Base-by-base conservation (phyloP, 2,888 invertebrate genomes). In the Dendrolimus houi region DNA sequence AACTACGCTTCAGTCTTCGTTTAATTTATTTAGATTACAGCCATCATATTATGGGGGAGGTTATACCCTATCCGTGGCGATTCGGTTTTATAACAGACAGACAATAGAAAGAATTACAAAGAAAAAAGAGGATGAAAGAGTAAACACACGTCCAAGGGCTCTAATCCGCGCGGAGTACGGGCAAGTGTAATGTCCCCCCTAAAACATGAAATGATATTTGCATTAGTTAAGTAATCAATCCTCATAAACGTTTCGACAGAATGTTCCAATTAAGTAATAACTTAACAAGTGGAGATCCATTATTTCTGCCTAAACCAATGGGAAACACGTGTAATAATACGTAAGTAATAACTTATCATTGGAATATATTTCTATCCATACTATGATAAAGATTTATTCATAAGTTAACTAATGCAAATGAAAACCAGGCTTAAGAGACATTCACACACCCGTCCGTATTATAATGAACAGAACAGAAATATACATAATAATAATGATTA, bases 1-100 rank as follows among this genome's bases (percentile, higher is more conserved):
- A 86, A 77, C 87, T 88, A 88, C 82, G 75, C 87, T 82, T 89
- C 89, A 89, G 89, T 89, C 89, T 89, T 89, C 83, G 77, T 86
- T 87, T 85, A 81, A 82, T 87, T 84, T 83, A 78, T 66, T 66
- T 69, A 75, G 63, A 79, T 82, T 81, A 85, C 86, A 85, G 85
- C 81, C 81, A 82, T 77, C 75, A 75, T 75, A 55, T 58, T 52
- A 58, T 52, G 47, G 53, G 53, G 42, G 42, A 53, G 41, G 42
- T 14, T 55, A 53, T 7, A 41, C 12, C 52, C 42, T 53, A 17
- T 42, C 52, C 47, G 55, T 53, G 53, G 54, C 53, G 55, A 40
- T 41, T 47, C 47, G 47, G 47, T 47, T 47, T 47, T 47, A 12
- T 47, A 47, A 47, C 47, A 8, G 47, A 47, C 47, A 47, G 47